Evolutionary conservation across 2,888 invertebrate species (phyloP).

Genomic region (Machimus rusticus): DNA sequence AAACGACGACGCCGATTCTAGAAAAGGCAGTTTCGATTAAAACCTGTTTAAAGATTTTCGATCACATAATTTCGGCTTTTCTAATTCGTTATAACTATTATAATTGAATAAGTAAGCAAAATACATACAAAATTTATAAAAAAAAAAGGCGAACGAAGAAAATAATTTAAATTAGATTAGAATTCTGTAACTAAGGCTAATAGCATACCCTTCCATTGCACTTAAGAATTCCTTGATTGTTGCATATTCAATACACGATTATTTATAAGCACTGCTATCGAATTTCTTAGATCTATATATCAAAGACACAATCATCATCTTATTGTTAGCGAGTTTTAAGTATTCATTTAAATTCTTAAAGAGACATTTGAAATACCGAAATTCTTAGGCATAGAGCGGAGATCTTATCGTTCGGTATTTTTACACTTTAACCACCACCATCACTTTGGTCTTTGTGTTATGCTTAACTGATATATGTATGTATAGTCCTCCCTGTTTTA

Average conservation of each 20-base stretch:
- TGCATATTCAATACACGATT: not conserved
- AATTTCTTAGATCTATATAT: not conserved
- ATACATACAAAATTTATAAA: too few relatives aligned
- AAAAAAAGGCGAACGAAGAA: too few relatives aligned
- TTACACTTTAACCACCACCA: not conserved
- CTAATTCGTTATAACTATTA: too few relatives aligned
- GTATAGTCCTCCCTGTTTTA: not conserved
- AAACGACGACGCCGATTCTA: too few relatives aligned
- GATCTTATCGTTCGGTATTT: not conserved
- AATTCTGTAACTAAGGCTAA: not conserved
- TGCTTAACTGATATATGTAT: not conserved
- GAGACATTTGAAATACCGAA: not conserved
- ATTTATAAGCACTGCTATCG: not conserved
- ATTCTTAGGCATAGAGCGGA: not conserved
- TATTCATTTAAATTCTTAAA: not conserved
- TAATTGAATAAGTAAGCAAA: too few relatives aligned
- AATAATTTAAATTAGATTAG: too few relatives aligned
- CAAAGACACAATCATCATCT: not conserved
- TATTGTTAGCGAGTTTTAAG: not conserved
- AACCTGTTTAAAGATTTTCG: too few relatives aligned
- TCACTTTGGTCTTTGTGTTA: not conserved
- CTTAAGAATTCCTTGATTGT: not conserved
- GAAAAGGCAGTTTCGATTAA: too few relatives aligned
- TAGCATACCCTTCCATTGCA: not conserved
- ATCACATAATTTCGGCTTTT: too few relatives aligned